Percentiles rank a stretch among this genome's conserved stretches.
phyloP scores from a whole-genome alignment of 2,797 vertebrate genomes.

The Calcarius lapponicus region DNA sequence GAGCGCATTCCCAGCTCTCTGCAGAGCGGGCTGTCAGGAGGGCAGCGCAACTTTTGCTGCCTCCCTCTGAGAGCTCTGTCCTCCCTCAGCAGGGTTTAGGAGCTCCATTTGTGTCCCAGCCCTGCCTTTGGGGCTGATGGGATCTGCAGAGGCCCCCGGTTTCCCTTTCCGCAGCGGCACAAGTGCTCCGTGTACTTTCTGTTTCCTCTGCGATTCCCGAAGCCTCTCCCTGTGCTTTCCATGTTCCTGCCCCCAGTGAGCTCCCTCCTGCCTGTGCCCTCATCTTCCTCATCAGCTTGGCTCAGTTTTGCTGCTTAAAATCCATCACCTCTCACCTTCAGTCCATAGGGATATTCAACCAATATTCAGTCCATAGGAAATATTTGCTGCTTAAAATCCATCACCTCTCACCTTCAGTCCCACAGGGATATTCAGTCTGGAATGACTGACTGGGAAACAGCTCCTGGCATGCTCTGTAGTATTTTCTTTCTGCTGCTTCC shows the following conservation, averaged over 20 bases:
- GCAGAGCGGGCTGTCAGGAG: neutral
- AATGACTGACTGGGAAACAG: neutral
- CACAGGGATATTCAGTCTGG: fast-evolving
- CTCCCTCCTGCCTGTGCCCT: neutral
- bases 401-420: neutral
- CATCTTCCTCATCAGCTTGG: neutral
- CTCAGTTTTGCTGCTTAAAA: neutral
- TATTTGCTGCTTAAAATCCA: neutral
- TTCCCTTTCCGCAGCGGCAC: constrained; percentile 44
- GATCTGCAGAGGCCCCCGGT: constrained; percentile 39
- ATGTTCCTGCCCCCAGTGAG: neutral
- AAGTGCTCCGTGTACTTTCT: constrained; percentile 35
- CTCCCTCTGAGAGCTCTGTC: neutral
- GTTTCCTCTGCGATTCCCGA: constrained; percentile 14
- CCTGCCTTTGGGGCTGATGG: constrained; percentile 19
- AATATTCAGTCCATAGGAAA: too few relatives aligned
- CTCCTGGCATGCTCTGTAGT: fast-evolving
- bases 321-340: fast-evolving
- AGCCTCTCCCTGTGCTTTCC: neutral
- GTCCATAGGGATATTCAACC: fast-evolving
- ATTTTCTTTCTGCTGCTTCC: neutral
- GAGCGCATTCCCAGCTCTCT: neutral
- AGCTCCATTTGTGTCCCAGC: constrained; percentile 44
- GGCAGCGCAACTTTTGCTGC: neutral
- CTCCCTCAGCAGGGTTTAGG: neutral